phyloP scores from a whole-genome alignment of 2,888 invertebrate species.

The Piscicola geometra region DNA sequence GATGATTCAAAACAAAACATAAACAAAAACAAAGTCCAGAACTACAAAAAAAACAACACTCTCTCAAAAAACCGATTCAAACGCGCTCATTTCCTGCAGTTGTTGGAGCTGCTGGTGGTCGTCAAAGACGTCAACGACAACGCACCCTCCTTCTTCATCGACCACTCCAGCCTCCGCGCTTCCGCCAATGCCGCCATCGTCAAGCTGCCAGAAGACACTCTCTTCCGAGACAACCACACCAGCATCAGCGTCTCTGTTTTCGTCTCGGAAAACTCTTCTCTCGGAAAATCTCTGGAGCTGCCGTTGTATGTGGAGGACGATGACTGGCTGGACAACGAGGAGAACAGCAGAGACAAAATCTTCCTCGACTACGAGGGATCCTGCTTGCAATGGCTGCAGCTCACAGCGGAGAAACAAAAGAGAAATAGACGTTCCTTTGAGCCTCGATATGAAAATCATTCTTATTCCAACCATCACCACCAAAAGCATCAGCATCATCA shows the following conservation, averaged over 20 bases:
- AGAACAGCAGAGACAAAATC: background rate
- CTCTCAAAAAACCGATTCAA: background rate
- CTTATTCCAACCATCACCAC: background rate
- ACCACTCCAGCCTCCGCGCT: background rate
- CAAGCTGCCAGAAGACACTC: background rate
- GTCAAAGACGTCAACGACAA: constrained; percentile 32
- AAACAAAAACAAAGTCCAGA: too few species aligned
- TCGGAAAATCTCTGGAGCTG: background rate
- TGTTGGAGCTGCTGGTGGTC: constrained; percentile 18
- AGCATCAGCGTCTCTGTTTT: constrained; percentile 9
- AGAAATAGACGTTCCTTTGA: background rate
- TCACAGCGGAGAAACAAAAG: background rate
- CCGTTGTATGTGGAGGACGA: constrained; percentile 29
- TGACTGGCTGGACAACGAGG: constrained; percentile 13
- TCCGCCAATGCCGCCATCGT: background rate
- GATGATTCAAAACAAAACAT: too few species aligned
- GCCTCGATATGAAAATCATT: background rate
- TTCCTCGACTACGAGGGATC: constrained; percentile 20
- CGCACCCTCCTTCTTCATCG: constrained; percentile 19
- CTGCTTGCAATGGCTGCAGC: background rate
- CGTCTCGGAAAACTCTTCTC: constrained; percentile 8
- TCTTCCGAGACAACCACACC: constrained; percentile 21
- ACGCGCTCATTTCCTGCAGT: constrained; percentile 25
- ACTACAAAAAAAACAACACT: background rate
- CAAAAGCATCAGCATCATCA: constrained; percentile 3